Evolutionary conservation across 2,888 invertebrate species (phyloP).

Genomic region (Lithophane leautieri): DNA sequence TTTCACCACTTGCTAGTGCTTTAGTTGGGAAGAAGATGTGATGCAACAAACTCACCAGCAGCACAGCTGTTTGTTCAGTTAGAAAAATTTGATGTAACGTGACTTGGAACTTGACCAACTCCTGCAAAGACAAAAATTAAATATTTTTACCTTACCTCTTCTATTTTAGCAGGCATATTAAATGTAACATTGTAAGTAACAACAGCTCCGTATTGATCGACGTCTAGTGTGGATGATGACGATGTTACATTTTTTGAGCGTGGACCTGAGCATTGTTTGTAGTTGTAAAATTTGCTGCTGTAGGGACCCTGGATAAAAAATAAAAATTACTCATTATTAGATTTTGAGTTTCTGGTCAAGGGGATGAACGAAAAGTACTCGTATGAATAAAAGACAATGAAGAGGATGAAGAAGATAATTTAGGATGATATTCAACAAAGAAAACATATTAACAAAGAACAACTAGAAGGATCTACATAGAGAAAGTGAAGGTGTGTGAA

Average conservation of each 20-base stretch:
- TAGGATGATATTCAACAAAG: too few relatives aligned
- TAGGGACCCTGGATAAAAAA: constrained; percentile 71
- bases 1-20: neutral
- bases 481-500: neutral
- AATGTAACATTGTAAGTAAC: constrained; percentile 67
- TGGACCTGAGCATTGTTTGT: constrained; percentile 71
- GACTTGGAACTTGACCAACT: neutral
- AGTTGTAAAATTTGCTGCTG: constrained; percentile 64
- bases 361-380: neutral
- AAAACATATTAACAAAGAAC: neutral
- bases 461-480: neutral
- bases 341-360: neutral
- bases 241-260: constrained; percentile 67
- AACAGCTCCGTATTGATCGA: constrained; percentile 57
- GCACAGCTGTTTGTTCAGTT: neutral
- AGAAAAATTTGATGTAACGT: neutral
- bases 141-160: constrained; percentile 64
- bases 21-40: neutral
- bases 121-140: neutral
- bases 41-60: neutral
- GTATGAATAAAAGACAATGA: too few relatives aligned
- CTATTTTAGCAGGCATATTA: constrained; percentile 62
- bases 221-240: constrained; percentile 38
- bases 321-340: neutral
- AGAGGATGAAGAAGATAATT: neutral